These are phyloP conservation scores for Rhodophaea formosa DNA, from an alignment of 2,888 invertebrate genomes.

Conservation along the genomic window DNA sequence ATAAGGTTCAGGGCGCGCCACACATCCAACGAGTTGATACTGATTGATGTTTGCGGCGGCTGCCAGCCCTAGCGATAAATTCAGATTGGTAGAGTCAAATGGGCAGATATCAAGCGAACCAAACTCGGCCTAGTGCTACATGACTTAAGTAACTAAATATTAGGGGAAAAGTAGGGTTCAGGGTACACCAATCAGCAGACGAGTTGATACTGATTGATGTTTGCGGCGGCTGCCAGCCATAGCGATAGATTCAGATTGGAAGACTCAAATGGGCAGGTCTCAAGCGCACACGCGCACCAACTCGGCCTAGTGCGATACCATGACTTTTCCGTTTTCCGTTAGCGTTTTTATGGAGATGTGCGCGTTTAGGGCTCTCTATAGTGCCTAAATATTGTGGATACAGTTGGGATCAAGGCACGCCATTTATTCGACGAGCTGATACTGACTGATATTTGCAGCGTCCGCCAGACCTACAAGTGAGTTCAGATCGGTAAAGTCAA, in stretches of 20 bases:
- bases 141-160: conserved; percentile 30
- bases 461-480: conserved; percentile 9
- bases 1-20: conserved; percentile 31
- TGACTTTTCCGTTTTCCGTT: too few species aligned
- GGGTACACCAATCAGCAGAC: conserved; percentile 42
- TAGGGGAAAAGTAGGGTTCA: not conserved
- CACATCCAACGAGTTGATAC: conserved; percentile 47
- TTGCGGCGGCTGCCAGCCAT: conserved; percentile 23
- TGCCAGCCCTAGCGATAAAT: conserved; percentile 1
- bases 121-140: too few species aligned
- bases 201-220: conserved; percentile 57
- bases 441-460: conserved; percentile 50
- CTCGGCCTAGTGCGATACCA: too few species aligned
- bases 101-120: too few species aligned
- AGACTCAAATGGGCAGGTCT: not conserved
- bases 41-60: conserved; percentile 48
- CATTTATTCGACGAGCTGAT: conserved; percentile 47
- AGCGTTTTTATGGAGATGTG: too few species aligned
- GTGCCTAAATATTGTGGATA: conserved; percentile 35
- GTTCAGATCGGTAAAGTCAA: not conserved
- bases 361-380: too few species aligned
- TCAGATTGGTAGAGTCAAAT: not conserved
- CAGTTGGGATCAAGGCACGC: conserved; percentile 28
- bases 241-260: not conserved
- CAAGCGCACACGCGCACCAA: too few species aligned